Percentiles rank a stretch among this genome's conserved stretches.
Evolutionary conservation across 2,113 vertebrate species (phyloP).

Genomic region (Euleptes europaea): DNA sequence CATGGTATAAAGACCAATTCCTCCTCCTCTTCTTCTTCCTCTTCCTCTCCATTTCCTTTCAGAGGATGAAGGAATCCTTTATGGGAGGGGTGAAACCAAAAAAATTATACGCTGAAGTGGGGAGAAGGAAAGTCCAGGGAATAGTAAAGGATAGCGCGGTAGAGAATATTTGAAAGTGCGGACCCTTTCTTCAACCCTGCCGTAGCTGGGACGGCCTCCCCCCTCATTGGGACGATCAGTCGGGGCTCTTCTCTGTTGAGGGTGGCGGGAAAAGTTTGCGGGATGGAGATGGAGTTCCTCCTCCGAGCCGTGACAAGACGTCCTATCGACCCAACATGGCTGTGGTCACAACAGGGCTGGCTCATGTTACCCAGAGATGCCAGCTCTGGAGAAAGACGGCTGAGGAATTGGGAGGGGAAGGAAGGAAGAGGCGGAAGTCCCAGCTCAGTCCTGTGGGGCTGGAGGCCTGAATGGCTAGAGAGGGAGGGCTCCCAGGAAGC

Average conservation of each 20-base stretch:
- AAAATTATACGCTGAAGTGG: neutral
- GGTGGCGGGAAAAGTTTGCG: neutral
- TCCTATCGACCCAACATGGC: constrained; percentile 27
- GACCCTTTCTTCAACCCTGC: neutral
- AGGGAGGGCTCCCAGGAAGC: neutral
- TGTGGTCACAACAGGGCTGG: constrained; percentile 11
- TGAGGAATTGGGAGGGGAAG: neutral
- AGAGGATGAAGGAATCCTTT: neutral
- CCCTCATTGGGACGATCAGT: neutral
- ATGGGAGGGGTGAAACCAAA: neutral
- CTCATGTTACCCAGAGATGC: constrained; percentile 20
- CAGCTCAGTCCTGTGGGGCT: neutral
- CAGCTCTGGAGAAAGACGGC: neutral
- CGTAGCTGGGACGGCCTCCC: neutral
- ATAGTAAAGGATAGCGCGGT: neutral
- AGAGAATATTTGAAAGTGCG: too few species aligned
- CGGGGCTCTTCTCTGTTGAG: too few species aligned
- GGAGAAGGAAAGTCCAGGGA: neutral
- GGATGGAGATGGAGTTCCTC: neutral
- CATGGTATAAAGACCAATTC: too few species aligned
- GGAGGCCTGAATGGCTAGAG: neutral
- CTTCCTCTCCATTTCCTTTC: too few species aligned
- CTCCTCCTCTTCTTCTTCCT: too few species aligned
- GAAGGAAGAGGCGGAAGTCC: neutral
- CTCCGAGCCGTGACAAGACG: constrained; percentile 2